phyloP scores from a whole-genome alignment of 1,140 invertebrate species.

The Drosophila nasuta region DNA sequence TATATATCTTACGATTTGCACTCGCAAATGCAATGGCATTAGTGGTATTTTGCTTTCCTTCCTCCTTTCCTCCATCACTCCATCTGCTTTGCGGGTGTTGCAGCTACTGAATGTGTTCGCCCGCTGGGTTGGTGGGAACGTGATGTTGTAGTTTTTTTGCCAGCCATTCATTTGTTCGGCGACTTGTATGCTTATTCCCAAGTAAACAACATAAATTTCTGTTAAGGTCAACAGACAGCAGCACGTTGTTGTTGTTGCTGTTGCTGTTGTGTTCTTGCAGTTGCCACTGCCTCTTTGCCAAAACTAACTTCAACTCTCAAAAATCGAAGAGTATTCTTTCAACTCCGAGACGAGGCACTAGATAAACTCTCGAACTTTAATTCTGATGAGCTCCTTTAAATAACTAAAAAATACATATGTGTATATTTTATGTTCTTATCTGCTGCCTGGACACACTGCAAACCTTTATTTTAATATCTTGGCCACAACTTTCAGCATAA shows the following conservation, averaged over 20 bases:
- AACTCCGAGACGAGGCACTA: neutral
- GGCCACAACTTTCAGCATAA: neutral
- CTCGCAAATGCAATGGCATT: constrained; percentile 44
- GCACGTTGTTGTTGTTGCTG: neutral
- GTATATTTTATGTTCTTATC: neutral
- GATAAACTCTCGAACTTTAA: neutral
- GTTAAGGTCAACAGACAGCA: constrained; percentile 67
- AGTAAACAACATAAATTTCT: constrained; percentile 77
- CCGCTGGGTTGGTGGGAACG: constrained; percentile 31
- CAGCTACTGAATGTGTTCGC: constrained; percentile 11
- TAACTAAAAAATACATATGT: neutral
- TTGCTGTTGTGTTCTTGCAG: constrained; percentile 1
- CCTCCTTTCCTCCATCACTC: no score
- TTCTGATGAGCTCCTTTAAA: neutral
- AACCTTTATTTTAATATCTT: neutral
- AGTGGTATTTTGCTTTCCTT: constrained; percentile 2
- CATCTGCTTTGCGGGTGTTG: neutral
- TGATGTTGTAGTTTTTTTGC: neutral
- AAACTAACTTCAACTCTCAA: neutral
- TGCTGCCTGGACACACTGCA: neutral
- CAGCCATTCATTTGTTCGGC: neutral
- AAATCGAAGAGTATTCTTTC: neutral
- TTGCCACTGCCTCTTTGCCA: constrained; percentile 2
- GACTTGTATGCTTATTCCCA: constrained; percentile 51
- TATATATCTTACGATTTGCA: constrained; percentile 58